Percentiles rank a stretch among this genome's conserved stretches.
Conservation (phyloP, 2,888 invertebrate genomes). For the Dolichopus griseipennis region DNA sequence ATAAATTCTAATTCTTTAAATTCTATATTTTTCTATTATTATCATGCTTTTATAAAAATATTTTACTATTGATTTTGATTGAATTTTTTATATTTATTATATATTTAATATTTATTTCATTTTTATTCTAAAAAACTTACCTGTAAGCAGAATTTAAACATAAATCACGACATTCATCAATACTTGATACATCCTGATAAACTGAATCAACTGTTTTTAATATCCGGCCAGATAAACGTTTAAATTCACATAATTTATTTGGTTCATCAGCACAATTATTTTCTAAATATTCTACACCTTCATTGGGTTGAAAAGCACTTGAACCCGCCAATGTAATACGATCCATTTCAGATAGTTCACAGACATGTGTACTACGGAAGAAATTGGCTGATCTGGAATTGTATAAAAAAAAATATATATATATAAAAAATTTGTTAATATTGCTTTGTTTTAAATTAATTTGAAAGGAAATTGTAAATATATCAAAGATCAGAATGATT, state of each 20-base stretch:
- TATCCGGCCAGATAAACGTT: constrained; percentile 77
- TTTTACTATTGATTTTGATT: too few species aligned
- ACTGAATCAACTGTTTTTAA: constrained; percentile 90
- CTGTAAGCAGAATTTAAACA: constrained; percentile 82
- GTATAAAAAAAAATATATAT: neutral
- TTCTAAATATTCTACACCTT: constrained; percentile 74
- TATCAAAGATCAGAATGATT: too few species aligned
- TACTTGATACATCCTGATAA: constrained; percentile 76
- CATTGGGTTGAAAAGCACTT: constrained; percentile 62
- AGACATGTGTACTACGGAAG: constrained; percentile 77
- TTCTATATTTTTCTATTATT: too few species aligned
- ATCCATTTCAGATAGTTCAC: constrained; percentile 87
- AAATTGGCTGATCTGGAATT: constrained; percentile 77
- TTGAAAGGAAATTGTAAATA: neutral
- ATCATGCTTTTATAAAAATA: too few species aligned
- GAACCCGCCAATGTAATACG: constrained; percentile 80
- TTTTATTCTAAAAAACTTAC: constrained; percentile 25
- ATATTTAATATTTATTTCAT: too few species aligned
- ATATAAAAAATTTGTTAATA: neutral
- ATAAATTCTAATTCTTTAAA: too few species aligned
- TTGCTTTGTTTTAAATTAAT: neutral
- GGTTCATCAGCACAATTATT: constrained; percentile 91
- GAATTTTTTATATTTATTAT: too few species aligned
- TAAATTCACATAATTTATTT: constrained; percentile 89
- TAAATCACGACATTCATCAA: constrained; percentile 81